phyloP scores from a whole-genome alignment of 2,888 invertebrate genomes.

The Tetragnatha montana region DNA sequence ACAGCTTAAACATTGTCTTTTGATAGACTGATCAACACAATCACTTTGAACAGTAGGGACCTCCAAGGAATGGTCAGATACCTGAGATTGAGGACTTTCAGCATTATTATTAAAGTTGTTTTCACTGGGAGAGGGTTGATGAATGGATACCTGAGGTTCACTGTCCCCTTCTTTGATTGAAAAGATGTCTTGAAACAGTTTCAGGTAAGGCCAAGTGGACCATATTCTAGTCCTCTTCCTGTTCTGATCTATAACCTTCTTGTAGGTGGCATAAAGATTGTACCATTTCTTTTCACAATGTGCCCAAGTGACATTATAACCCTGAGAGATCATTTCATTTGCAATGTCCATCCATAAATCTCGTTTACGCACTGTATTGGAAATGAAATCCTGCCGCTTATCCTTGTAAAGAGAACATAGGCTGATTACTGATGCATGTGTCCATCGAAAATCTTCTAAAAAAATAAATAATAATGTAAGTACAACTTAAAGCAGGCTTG shows the following conservation, averaged over 20 bases:
- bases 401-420: conserved; percentile 45
- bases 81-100: conserved; percentile 13
- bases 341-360: conserved; percentile 52
- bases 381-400: conserved; percentile 25
- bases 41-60: not conserved
- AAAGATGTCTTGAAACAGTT: conserved; percentile 51
- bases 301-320: conserved; percentile 30
- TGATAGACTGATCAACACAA: conserved; percentile 1
- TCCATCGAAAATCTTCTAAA: conserved; percentile 42
- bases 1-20: conserved; percentile 29
- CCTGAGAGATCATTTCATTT: conserved; percentile 31
- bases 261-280: conserved; percentile 49
- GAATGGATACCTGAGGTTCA: not conserved
- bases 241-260: conserved; percentile 54
- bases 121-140: not conserved
- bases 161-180: not conserved
- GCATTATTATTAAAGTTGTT: not conserved
- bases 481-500: too few relatives aligned
- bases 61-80: conserved; percentile 27
- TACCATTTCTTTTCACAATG: conserved; percentile 57
- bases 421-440: conserved; percentile 44
- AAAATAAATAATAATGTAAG: not conserved
- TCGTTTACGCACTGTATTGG: conserved; percentile 40
- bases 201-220: conserved; percentile 49
- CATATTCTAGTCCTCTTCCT: conserved; percentile 34